Evolutionary conservation across 2,113 vertebrate genomes (phyloP).

Genomic region (Uria lomvia): DNA sequence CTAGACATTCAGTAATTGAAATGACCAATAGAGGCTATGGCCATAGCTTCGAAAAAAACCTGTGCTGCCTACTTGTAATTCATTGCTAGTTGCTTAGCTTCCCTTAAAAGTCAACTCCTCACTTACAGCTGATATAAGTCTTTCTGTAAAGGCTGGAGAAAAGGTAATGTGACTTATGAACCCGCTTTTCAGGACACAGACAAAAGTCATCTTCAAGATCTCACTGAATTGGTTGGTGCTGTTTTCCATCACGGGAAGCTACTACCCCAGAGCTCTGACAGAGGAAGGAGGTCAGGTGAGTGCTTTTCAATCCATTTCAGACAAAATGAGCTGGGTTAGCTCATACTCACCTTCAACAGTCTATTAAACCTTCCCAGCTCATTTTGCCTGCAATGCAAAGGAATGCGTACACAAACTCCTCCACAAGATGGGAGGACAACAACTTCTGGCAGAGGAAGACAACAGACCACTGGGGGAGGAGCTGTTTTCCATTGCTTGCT

Average conservation of each 20-base stretch:
- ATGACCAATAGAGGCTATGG: conserved; percentile 14
- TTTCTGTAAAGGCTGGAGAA: conserved; percentile 27
- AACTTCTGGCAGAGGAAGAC: neutral
- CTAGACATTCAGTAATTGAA: conserved; percentile 25
- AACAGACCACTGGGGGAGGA: neutral
- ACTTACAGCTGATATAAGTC: conserved; percentile 27
- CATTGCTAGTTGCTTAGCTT: conserved; percentile 27
- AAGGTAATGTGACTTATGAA: conserved; percentile 28
- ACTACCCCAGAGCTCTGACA: neutral
- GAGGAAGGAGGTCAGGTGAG: neutral
- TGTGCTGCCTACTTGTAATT: conserved; percentile 31
- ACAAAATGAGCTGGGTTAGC: conserved; percentile 1
- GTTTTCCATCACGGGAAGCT: neutral
- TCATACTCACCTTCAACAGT: conserved; percentile 15
- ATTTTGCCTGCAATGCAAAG: neutral
- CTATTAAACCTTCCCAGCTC: neutral
- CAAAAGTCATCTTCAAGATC: neutral
- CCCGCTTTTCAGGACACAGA: conserved; percentile 21
- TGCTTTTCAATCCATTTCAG: conserved; percentile 12
- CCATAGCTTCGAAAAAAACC: neutral
- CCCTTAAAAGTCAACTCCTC: conserved; percentile 35
- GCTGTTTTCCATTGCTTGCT: neutral
- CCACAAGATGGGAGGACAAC: neutral
- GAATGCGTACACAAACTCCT: neutral
- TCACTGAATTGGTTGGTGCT: neutral